These are phyloP conservation scores for Drosophila macrospina DNA, from an alignment of 2,888 invertebrate species.

Conservation along the genomic window DNA sequence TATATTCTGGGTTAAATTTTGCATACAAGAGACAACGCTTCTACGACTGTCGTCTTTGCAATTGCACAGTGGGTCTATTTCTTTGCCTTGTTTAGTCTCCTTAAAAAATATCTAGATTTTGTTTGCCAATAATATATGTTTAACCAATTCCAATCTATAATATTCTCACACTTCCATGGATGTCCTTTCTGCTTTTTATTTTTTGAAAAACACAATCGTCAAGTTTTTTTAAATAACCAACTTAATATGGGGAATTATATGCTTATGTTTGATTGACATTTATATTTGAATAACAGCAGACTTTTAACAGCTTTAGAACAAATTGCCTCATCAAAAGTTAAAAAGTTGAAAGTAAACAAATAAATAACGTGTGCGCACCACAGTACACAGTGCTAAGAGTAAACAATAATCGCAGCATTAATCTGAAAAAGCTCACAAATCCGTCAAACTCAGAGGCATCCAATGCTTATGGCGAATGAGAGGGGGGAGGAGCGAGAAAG, in stretches of 20 bases:
- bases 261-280: not conserved
- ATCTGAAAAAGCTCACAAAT: conserved; percentile 80
- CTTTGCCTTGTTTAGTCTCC: no score
- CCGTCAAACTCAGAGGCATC: conserved; percentile 70
- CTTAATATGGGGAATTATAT: not conserved
- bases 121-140: no score
- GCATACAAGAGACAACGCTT: conserved; percentile 68
- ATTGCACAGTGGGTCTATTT: conserved; percentile 60
- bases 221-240: not conserved
- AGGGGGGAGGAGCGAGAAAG: conserved; percentile 2
- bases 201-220: no score
- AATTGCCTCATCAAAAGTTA: conserved; percentile 16
- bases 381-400: conserved; percentile 63
- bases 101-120: no score
- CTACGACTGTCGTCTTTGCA: conserved; percentile 40
- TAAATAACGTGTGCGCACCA: conserved; percentile 42
- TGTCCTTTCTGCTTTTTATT: no score
- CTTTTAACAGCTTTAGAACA: conserved; percentile 2
- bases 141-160: no score
- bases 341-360: conserved; percentile 12
- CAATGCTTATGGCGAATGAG: conserved; percentile 8
- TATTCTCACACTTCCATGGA: no score
- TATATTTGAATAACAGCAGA: conserved; percentile 6
- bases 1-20: conserved; percentile 78
- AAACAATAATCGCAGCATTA: conserved; percentile 80